Evolutionary conservation across 2,888 invertebrate genomes (phyloP).

Genomic region (Hirtodrosophila alboralis): DNA sequence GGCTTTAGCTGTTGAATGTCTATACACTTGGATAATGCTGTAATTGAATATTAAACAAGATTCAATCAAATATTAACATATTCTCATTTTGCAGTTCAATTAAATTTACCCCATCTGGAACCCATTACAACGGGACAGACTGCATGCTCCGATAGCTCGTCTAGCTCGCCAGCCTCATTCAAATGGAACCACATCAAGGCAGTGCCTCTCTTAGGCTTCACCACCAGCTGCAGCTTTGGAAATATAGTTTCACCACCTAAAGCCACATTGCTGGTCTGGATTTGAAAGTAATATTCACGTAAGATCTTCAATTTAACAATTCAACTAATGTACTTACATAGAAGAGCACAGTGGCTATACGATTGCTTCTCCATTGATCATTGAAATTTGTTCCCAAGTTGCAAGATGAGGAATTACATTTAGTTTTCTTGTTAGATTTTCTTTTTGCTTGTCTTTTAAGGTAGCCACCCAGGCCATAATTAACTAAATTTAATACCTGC

Average conservation of each 20-base stretch:
- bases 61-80: not conserved
- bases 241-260: conserved; percentile 50
- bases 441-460: conserved; percentile 2
- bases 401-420: not conserved
- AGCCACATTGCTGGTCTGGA: conserved; percentile 40
- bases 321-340: conserved; percentile 30
- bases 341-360: conserved; percentile 31
- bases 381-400: not conserved
- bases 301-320: not conserved
- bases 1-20: conserved; percentile 6
- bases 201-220: conserved; percentile 29
- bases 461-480: conserved; percentile 40
- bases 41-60: conserved; percentile 3
- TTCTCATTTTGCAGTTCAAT: not conserved
- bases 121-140: conserved; percentile 48
- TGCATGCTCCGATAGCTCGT: conserved; percentile 26
- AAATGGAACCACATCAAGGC: conserved; percentile 47
- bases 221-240: conserved; percentile 35
- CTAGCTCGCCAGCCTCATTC: conserved; percentile 13
- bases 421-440: conserved; percentile 2
- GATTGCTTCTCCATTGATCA: conserved; percentile 1
- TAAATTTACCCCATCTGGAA: conserved; percentile 48
- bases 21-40: conserved; percentile 49
- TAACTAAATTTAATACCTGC: conserved; percentile 19
- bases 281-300: not conserved